Evolutionary conservation across 2,113 vertebrate genomes (phyloP).

Genomic region (Microtus pennsylvanicus): DNA sequence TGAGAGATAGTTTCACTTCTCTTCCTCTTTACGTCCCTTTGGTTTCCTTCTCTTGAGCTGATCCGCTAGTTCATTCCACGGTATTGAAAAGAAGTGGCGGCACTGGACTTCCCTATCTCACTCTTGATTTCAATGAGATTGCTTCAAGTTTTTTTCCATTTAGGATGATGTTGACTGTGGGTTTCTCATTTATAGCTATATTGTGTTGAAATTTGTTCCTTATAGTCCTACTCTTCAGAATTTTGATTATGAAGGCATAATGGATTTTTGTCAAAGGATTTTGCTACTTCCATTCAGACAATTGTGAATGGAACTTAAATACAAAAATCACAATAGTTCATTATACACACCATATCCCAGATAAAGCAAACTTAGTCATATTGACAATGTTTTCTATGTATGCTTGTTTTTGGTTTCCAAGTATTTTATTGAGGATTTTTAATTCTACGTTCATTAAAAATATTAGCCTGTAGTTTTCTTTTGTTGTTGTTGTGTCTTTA

Average conservation of each 20-base stretch:
- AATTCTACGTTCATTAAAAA: background rate
- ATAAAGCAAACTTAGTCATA: background rate
- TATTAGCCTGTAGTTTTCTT: background rate
- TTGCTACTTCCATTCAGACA: background rate
- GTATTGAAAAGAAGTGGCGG: background rate
- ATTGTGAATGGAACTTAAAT: too few relatives aligned
- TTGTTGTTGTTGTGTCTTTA: background rate
- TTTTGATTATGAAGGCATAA: background rate
- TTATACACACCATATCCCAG: background rate
- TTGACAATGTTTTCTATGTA: background rate
- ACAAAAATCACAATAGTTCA: too few relatives aligned
- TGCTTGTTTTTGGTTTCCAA: background rate
- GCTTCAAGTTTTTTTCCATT: background rate
- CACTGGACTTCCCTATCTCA: too few relatives aligned
- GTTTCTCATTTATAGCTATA: background rate
- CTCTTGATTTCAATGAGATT: background rate
- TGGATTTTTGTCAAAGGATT: background rate
- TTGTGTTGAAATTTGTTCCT: background rate
- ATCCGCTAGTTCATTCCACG: background rate
- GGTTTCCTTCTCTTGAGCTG: background rate
- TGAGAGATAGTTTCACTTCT: background rate
- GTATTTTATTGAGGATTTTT: background rate
- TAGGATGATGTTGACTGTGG: background rate
- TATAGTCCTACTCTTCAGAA: background rate
- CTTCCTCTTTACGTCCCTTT: background rate